Evolutionary conservation across 2,113 vertebrate species (phyloP).

Genomic region (Acrocephalus arundinaceus): DNA sequence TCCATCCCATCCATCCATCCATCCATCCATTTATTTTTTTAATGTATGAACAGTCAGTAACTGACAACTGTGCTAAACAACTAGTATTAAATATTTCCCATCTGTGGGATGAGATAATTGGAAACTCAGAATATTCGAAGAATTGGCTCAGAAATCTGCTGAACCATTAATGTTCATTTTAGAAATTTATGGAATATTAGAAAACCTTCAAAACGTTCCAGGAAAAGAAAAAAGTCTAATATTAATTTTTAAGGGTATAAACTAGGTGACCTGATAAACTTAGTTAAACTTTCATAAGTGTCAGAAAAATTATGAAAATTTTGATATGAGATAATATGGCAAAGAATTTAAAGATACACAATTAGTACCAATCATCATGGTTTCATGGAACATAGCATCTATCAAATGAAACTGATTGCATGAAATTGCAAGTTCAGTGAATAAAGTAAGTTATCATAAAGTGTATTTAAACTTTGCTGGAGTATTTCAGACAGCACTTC

Average conservation of each 20-base stretch:
- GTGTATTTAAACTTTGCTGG: not conserved
- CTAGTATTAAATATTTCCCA: not conserved
- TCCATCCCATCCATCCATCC: not conserved
- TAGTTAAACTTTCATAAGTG: not conserved
- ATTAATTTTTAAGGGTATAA: not conserved
- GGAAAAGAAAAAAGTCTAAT: not conserved
- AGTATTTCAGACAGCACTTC: not conserved
- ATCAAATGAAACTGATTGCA: not conserved
- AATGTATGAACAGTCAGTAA: not conserved
- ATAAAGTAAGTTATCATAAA: not conserved
- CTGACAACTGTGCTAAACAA: not conserved
- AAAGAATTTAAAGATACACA: not conserved
- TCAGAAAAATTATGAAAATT: not conserved
- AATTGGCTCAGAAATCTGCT: constrained; percentile 17
- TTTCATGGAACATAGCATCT: not conserved
- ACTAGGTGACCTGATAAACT: not conserved
- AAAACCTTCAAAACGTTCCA: not conserved
- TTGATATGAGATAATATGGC: not conserved
- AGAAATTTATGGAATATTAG: constrained; percentile 30
- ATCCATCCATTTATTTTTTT: not conserved
- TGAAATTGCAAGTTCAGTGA: not conserved
- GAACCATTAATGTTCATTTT: constrained; percentile 10
- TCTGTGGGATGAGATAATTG: not conserved
- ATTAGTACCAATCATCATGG: not conserved
- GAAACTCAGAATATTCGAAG: not conserved